Percentiles rank a stretch among this genome's conserved stretches.
These are phyloP conservation scores for Beroe forskalii DNA, from an alignment of 37 sponge, comb jelly and placozoan genomes.

Conservation along the genomic window DNA sequence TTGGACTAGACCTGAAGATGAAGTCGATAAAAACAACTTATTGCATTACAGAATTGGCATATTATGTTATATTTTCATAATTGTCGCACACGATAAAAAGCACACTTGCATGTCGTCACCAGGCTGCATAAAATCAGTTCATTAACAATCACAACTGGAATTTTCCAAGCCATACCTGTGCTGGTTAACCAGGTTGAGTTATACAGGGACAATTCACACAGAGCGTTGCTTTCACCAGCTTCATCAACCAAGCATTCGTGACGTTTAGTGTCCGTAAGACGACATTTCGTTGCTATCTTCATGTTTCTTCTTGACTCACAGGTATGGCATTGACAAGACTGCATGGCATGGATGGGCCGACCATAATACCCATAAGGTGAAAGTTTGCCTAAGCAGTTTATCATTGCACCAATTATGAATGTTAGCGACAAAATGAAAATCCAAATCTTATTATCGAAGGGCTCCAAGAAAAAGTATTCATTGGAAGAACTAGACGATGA, in stretches of 20 bases:
- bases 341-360: neutral
- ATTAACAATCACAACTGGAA: too few species aligned
- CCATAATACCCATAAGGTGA: conserved; percentile 10
- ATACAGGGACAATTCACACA: neutral
- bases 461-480: neutral
- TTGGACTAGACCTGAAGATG: too few species aligned
- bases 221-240: neutral
- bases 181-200: neutral
- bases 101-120: too few species aligned
- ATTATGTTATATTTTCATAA: too few species aligned
- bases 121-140: too few species aligned
- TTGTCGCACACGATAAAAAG: too few species aligned
- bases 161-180: neutral
- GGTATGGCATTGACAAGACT: neutral
- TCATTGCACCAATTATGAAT: too few species aligned
- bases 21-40: too few species aligned
- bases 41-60: too few species aligned
- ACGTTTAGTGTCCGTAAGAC: neutral
- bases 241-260: neutral
- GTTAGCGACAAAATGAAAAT: too few species aligned
- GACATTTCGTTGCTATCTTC: neutral
- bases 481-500: neutral
- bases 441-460: too few species aligned
- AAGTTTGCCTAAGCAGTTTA: neutral
- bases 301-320: neutral